Evolutionary conservation across 2,797 vertebrate species (phyloP), one percentile per base, ranked within the genome.

Genomic region (Notolabrus celidotus): DNA sequence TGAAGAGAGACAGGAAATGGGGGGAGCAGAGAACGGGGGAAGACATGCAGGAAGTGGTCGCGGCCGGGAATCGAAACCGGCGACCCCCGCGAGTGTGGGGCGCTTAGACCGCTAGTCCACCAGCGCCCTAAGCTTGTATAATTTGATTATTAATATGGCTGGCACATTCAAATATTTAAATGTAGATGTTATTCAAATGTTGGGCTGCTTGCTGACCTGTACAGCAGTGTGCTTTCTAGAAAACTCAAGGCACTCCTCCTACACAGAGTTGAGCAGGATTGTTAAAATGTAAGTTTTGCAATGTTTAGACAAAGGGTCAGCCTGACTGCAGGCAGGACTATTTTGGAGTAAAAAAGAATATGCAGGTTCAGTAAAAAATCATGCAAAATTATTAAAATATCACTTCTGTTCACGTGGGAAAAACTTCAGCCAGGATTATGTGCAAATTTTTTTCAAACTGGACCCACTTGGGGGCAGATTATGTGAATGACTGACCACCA

Each of bases 271-370:
- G 4, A 25, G 20, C 38, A 45, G 15, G 31, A 42, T 60, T 10
- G 11, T 17, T 6, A 52, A 38, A 51, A 70, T 27, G 15, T 3
- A 42, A 67, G 3, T 11, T 11, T 9, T 43, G 5, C 4, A 20
- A 31, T 7, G 14, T 11, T 29, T n/a, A 8, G 17, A 4, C 14
- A 7, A 69, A 74, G 23, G 43, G 55, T 77, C 41, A 53, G 33
- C 45, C 20, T 12, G 5, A 39, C 25, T 15, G 22, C 33, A 2
- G 1, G 49, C 6, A 45, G 20, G 3, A 34, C n/a, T 9, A 6
- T 52, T 20, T 42, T 27, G 9, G 16, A 41, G 38, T 41, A 15
- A 1, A 25, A 7, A 5, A 39, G 29, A 0, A 25, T 29, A 0
- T 14, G 7, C 29, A 53, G 38, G 47, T 60, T 55, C n/a, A 5